These are phyloP conservation scores for Phanerotoma sp. DNA, from an alignment of 2,888 invertebrate species.

Conservation along the genomic window DNA sequence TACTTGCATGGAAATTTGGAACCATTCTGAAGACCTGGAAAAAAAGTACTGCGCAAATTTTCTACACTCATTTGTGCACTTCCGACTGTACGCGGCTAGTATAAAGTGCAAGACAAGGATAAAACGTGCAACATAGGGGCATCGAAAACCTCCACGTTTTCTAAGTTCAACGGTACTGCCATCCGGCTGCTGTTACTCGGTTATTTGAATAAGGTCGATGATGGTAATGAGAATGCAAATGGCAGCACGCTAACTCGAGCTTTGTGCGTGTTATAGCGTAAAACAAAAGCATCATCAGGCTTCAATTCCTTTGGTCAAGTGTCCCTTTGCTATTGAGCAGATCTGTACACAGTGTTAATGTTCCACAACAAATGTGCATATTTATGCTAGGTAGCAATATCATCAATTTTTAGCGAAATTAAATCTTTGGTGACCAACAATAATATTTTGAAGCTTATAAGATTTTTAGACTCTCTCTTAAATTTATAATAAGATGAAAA, in stretches of 20 bases:
- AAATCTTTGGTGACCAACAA: no score
- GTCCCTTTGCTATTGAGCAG: no score
- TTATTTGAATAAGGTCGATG: constrained; percentile 51
- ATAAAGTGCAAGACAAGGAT: constrained; percentile 13
- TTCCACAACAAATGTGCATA: background rate
- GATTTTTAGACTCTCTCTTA: no score
- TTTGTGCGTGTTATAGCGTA: constrained; percentile 31
- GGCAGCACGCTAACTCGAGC: constrained; percentile 39
- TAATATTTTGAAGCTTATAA: no score
- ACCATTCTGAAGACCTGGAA: background rate
- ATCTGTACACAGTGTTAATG: constrained; percentile 18
- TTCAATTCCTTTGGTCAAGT: constrained; percentile 10
- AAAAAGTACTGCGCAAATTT: background rate
- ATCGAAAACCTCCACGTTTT: constrained; percentile 19
- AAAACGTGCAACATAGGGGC: constrained; percentile 16
- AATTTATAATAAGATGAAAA: no score
- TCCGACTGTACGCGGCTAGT: no score
- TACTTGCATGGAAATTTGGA: background rate
- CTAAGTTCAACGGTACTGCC: constrained; percentile 16
- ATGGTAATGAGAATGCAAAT: constrained; percentile 55
- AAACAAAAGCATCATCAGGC: constrained; percentile 36
- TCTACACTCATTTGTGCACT: no score
- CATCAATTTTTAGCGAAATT: no score
- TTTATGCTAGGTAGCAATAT: no score
- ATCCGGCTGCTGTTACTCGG: constrained; percentile 42